phyloP scores from a whole-genome alignment of 2,888 invertebrate genomes.

The Gastrophysa polygoni region DNA sequence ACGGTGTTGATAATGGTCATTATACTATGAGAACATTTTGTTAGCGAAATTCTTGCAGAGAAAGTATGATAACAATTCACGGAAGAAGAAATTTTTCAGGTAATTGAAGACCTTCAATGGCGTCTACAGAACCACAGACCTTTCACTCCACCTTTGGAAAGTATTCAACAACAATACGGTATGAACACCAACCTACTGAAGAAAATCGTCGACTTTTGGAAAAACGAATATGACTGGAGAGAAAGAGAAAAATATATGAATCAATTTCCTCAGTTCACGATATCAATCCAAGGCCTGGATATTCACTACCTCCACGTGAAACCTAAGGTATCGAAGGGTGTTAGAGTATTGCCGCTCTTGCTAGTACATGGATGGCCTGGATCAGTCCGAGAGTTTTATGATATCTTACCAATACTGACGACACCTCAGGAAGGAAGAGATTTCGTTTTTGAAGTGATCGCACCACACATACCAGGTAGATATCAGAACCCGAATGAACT shows the following conservation, averaged over 20 bases:
- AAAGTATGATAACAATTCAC: not conserved
- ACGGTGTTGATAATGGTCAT: too few species aligned
- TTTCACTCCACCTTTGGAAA: conserved; percentile 65
- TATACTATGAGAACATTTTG: too few species aligned
- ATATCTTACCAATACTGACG: conserved; percentile 69
- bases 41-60: not conserved
- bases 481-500: not conserved
- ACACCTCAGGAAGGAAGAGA: conserved; percentile 61
- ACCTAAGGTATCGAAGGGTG: conserved; percentile 53
- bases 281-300: conserved; percentile 76
- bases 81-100: conserved; percentile 12
- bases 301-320: conserved; percentile 65
- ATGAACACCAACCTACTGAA: conserved; percentile 71
- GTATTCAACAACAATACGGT: conserved; percentile 78
- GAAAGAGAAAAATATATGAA: conserved; percentile 68
- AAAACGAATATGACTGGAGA: conserved; percentile 70
- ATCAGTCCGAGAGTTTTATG: conserved; percentile 81
- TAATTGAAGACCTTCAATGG: conserved; percentile 44
- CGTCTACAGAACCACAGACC: conserved; percentile 61
- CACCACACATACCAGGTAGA: conserved; percentile 62
- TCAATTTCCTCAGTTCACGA: conserved; percentile 70
- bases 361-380: conserved; percentile 92
- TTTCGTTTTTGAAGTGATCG: conserved; percentile 71
- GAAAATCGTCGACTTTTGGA: conserved; percentile 79
- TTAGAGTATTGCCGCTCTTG: conserved; percentile 67